Conservation (phyloP, 2,797 vertebrate genomes). For the Podarcis siculus region DNA sequence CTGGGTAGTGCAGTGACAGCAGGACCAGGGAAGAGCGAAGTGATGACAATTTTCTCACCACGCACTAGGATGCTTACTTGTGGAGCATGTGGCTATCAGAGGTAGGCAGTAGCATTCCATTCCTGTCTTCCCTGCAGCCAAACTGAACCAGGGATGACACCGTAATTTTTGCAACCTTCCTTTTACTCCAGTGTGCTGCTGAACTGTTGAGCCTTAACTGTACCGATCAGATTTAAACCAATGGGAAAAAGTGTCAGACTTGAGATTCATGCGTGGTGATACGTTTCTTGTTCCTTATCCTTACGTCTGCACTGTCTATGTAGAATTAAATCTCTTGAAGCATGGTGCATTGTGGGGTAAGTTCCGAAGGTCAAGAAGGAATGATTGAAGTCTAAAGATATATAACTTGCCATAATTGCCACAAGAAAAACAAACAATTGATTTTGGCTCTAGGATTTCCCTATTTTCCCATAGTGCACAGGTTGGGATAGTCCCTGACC, state of each 20-base stretch:
- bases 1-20: too few relatives aligned
- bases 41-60: too few relatives aligned
- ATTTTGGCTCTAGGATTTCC: not conserved
- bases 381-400: not conserved
- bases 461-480: not conserved
- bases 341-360: conserved; percentile 16
- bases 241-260: conserved; percentile 78
- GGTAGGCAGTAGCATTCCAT: not conserved
- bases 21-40: too few relatives aligned
- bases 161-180: not conserved
- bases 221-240: conserved; percentile 81
- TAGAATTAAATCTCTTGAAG: conserved; percentile 71
- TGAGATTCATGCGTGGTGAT: conserved; percentile 73
- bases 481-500: not conserved
- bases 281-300: conserved; percentile 77
- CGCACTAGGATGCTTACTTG: too few relatives aligned
- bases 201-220: conserved; percentile 54
- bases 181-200: not conserved
- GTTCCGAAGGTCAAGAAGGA: not conserved
- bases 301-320: conserved; percentile 80
- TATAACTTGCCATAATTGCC: not conserved
- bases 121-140: not conserved
- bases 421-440: not conserved
- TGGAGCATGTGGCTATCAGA: not conserved
- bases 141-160: not conserved